Evolutionary conservation across 2,113 vertebrate genomes (phyloP).

Genomic region (Nothocercus nigrocapillus): DNA sequence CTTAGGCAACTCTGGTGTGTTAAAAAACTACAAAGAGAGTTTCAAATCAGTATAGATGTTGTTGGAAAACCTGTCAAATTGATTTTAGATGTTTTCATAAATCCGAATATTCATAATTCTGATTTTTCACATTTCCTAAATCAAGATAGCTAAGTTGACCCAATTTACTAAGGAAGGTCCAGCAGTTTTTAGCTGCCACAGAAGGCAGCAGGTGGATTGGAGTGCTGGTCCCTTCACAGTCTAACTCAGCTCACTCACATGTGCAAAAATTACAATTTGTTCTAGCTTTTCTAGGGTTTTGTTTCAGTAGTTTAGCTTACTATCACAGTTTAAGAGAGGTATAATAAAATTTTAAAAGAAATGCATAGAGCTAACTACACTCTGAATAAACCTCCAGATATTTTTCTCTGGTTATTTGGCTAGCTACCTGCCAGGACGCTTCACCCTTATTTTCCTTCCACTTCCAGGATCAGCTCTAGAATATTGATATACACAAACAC

Average conservation of each 20-base stretch:
- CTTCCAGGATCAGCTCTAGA: not conserved
- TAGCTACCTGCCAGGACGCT: not conserved
- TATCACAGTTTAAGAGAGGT: too few relatives aligned
- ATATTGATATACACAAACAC: not conserved
- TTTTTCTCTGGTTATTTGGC: not conserved
- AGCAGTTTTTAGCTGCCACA: not conserved
- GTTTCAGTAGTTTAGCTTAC: not conserved
- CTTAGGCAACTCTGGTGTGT: too few relatives aligned
- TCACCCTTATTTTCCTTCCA: not conserved
- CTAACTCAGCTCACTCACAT: not conserved
- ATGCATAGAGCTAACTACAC: too few relatives aligned
- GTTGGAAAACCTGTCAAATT: not conserved
- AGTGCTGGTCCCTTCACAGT: not conserved
- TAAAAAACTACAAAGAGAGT: too few relatives aligned
- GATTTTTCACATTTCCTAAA: not conserved
- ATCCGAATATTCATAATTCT: not conserved
- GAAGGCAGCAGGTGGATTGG: not conserved
- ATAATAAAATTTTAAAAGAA: too few relatives aligned
- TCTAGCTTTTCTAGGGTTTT: not conserved
- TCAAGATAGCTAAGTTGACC: not conserved
- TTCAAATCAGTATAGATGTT: not conserved
- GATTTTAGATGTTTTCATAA: not conserved
- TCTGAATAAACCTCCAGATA: not conserved
- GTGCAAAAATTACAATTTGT: not conserved
- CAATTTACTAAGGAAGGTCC: not conserved